Percentiles rank a stretch among this genome's conserved stretches.
Conservation (phyloP, 1,140 invertebrate genomes). For the Orchestia grillus region DNA sequence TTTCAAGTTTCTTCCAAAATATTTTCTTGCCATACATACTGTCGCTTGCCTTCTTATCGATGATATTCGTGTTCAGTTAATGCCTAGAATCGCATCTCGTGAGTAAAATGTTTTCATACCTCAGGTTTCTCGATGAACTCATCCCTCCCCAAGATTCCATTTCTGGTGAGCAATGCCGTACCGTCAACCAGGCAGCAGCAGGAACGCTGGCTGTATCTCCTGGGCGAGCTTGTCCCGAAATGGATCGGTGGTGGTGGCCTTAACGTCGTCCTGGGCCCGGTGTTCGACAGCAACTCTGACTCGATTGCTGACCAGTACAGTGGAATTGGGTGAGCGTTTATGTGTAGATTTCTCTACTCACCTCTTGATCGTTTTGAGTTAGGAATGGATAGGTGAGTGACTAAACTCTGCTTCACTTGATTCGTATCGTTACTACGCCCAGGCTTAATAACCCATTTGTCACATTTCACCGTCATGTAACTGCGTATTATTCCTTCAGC, state of each 20-base stretch:
- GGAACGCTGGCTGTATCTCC: slow-evolving; percentile 56
- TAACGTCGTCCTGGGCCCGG: slow-evolving; percentile 59
- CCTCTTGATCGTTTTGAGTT: neutral
- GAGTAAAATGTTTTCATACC: neutral
- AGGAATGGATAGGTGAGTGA: too few species aligned
- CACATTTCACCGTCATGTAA: neutral
- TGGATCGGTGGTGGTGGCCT: slow-evolving; percentile 37
- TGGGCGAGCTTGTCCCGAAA: neutral
- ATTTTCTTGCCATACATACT: neutral
- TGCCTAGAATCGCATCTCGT: too few species aligned
- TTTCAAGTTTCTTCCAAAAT: neutral
- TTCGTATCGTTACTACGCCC: neutral
- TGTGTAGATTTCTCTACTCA: neutral
- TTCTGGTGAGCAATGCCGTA: slow-evolving; percentile 64
- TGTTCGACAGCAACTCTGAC: slow-evolving; percentile 62
- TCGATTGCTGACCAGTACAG: slow-evolving; percentile 58
- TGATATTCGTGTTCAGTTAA: too few species aligned
- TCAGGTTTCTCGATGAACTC: slow-evolving; percentile 51
- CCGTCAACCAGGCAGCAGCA: slow-evolving; percentile 41
- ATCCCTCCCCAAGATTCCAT: slow-evolving; percentile 26
- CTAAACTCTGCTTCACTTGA: neutral
- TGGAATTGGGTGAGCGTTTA: slow-evolving; percentile 26
- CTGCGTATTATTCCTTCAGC: neutral
- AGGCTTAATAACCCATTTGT: too few species aligned
- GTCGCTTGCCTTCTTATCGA: neutral